Conservation (phyloP, 2,113 vertebrate genomes). For the Rhipidura dahli region DNA sequence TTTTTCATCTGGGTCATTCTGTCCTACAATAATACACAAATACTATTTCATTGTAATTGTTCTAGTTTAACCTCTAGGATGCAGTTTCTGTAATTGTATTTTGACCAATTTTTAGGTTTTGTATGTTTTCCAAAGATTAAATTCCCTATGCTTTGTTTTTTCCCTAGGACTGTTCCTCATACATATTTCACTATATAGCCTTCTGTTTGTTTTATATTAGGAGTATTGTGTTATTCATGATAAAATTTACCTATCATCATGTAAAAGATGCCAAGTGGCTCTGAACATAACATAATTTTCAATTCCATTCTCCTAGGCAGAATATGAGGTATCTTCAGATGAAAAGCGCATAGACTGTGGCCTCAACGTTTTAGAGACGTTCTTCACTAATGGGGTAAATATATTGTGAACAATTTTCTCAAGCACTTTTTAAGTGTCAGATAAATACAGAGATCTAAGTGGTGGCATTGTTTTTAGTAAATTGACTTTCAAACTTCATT, state of each 20-base stretch:
- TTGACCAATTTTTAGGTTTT: not conserved
- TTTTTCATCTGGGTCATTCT: not conserved
- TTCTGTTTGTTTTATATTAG: not conserved
- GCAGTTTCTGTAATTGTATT: not conserved
- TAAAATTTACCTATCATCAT: not conserved
- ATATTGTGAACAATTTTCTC: not conserved
- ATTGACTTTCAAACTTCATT: not conserved
- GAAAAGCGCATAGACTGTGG: slow-evolving; percentile 83
- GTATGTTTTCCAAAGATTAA: not conserved
- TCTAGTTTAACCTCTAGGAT: not conserved
- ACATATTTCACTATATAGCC: not conserved
- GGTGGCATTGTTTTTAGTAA: not conserved
- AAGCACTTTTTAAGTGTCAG: not conserved
- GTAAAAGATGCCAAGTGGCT: not conserved
- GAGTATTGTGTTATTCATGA: not conserved
- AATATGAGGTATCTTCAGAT: slow-evolving; percentile 86
- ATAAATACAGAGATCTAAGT: not conserved
- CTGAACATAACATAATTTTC: not conserved
- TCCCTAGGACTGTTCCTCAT: not conserved
- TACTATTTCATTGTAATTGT: not conserved
- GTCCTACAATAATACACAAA: not conserved
- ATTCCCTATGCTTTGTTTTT: not conserved
- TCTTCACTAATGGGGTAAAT: slow-evolving; percentile 86
- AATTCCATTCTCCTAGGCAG: slow-evolving; percentile 68
- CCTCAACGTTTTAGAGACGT: slow-evolving; percentile 80